These are phyloP conservation scores for Synergus laeviventris DNA, from an alignment of 2,888 invertebrate species.

Conservation along the genomic window DNA sequence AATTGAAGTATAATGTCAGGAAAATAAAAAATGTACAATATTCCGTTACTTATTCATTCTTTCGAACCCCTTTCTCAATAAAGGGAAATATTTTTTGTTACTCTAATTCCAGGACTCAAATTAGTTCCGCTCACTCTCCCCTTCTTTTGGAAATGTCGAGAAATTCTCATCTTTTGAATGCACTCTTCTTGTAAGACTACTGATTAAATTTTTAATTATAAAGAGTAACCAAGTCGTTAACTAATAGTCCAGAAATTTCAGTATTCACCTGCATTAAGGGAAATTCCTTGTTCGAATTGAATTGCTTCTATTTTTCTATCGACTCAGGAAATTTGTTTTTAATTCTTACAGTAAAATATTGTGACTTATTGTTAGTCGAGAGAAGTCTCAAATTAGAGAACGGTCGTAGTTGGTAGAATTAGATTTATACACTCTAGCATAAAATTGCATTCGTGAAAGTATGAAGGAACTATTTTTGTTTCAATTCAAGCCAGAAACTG, in stretches of 20 bases:
- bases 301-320: neutral
- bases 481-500: neutral
- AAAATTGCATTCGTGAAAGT: neutral
- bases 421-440: neutral
- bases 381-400: constrained; percentile 3
- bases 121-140: neutral
- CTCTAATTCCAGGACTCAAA: neutral
- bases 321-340: neutral
- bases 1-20: neutral
- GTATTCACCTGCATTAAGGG: too few relatives aligned
- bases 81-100: neutral
- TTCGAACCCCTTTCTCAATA: neutral
- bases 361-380: neutral
- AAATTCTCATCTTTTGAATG: neutral
- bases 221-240: too few relatives aligned
- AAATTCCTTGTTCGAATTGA: too few relatives aligned
- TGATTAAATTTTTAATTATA: neutral
- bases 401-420: constrained; percentile 11
- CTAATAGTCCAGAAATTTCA: too few relatives aligned
- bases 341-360: neutral
- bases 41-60: neutral
- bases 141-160: neutral
- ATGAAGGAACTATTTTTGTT: neutral
- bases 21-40: neutral
- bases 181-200: neutral